These are phyloP conservation scores for Ispidina lecontei DNA, from an alignment of 2,797 vertebrate genomes.

Conservation along the genomic window DNA sequence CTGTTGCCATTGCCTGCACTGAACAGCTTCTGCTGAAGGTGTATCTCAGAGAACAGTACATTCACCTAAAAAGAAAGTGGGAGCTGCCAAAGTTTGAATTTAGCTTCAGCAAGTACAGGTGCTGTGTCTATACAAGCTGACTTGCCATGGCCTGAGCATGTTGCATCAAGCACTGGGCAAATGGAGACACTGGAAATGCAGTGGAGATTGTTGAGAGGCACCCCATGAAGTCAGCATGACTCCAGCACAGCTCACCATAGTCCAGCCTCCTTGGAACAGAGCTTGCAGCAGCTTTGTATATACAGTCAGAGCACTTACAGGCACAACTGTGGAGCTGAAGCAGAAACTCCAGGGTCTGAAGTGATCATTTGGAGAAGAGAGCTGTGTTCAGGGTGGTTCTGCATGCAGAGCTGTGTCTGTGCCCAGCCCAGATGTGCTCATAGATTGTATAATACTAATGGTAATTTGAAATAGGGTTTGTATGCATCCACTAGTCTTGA, in stretches of 20 bases:
- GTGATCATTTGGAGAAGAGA: neutral
- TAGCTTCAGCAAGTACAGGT: neutral
- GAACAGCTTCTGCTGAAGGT: neutral
- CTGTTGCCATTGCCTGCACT: neutral
- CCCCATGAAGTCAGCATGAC: neutral
- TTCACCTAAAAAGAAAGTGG: neutral
- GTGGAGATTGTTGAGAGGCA: neutral
- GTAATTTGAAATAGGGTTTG: neutral
- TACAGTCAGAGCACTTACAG: neutral
- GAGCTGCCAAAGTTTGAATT: neutral
- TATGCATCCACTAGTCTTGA: fast-evolving
- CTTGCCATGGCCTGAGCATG: neutral
- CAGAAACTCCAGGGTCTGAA: neutral
- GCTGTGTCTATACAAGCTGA: neutral
- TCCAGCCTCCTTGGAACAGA: neutral
- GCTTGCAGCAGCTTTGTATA: neutral
- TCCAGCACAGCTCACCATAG: neutral
- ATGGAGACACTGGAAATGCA: neutral
- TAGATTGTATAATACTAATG: neutral
- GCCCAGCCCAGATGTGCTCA: neutral
- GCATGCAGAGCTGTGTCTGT: neutral
- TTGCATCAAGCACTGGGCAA: neutral
- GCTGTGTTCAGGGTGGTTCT: neutral
- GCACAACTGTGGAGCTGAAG: neutral
- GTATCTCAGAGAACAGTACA: neutral